A percentile compares a stretch with the other conserved stretches of the same genome.
Conservation (phyloP, 2,113 vertebrate genomes). For the Hyperoodon ampullatus region DNA sequence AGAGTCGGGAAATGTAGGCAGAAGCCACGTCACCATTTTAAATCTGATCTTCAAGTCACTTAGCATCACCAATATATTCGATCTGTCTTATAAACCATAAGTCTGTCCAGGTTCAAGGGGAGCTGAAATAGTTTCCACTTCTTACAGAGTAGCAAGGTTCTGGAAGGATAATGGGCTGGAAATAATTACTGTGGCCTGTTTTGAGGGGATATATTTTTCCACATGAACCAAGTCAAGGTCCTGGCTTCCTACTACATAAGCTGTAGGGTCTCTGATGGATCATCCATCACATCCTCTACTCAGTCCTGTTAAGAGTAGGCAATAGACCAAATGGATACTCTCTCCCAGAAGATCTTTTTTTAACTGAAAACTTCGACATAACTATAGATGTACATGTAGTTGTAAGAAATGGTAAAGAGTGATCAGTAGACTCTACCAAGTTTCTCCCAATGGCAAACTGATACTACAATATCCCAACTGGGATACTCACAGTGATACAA, state of each 20-base stretch:
- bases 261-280: accelerated
- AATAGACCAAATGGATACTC: too few relatives aligned
- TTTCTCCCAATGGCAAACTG: not conserved
- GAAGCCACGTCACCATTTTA: not conserved
- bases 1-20: not conserved
- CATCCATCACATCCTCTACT: accelerated
- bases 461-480: not conserved
- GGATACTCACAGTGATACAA: accelerated
- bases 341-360: not conserved
- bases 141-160: not conserved
- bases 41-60: too few relatives aligned
- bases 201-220: too few relatives aligned
- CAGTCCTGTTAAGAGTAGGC: not conserved
- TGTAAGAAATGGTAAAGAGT: not conserved
- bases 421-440: accelerated
- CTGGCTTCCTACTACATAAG: accelerated
- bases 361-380: not conserved
- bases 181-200: not conserved
- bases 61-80: accelerated
- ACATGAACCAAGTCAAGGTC: not conserved
- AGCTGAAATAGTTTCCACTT: accelerated
- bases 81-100: not conserved
- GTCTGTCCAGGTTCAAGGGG: not conserved
- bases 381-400: accelerated
- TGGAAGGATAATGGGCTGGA: not conserved